Conservation (phyloP, 2,113 vertebrate genomes). For the Haemorhous mexicanus region DNA sequence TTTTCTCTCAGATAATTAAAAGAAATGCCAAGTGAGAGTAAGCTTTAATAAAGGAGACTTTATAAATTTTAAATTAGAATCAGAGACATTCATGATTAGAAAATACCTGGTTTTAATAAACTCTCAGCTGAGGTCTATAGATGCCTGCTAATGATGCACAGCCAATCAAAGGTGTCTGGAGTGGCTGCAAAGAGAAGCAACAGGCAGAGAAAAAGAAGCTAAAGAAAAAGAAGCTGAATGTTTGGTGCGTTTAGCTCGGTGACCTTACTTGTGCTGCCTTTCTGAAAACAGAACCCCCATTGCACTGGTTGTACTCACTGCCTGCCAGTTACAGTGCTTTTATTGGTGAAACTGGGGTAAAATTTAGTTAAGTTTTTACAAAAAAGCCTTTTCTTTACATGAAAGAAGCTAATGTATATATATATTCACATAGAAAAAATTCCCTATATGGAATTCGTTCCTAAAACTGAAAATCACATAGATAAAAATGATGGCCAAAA, state of each 20-base stretch:
- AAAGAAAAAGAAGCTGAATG: not conserved
- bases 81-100: not conserved
- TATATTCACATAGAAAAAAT: accelerated
- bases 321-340: not conserved
- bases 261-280: not conserved
- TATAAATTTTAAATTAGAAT: not conserved
- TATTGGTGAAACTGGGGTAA: not conserved
- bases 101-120: not conserved
- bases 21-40: not conserved
- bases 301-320: not conserved
- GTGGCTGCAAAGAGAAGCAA: not conserved
- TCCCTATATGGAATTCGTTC: not conserved
- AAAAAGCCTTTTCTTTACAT: not conserved
- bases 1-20: not conserved
- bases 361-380: not conserved
- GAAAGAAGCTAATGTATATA: not conserved
- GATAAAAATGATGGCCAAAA: not conserved
- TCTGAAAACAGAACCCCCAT: not conserved
- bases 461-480: not conserved
- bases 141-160: not conserved
- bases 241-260: not conserved
- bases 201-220: not conserved
- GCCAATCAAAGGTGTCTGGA: not conserved
- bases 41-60: not conserved
- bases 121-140: not conserved